A percentile compares a stretch with the other conserved stretches of the same genome.
Evolutionary conservation across 2,797 vertebrate species (phyloP).

Genomic region (Malacoctenus gilli): DNA sequence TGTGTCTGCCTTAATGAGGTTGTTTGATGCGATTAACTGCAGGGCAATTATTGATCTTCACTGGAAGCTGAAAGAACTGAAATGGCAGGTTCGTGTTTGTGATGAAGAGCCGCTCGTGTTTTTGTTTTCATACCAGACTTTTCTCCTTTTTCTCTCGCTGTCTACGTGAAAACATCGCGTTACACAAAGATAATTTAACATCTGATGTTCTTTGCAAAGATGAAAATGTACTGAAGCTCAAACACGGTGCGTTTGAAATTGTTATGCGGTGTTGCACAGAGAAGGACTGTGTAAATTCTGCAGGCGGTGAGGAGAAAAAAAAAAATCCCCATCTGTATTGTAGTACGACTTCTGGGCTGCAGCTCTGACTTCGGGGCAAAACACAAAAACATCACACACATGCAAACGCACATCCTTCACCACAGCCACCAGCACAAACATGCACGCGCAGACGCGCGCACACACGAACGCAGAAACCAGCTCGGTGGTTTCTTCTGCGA

Average conservation of each 20-base stretch:
- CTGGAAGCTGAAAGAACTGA: constrained; percentile 32
- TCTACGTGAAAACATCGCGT: not conserved
- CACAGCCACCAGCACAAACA: constrained; percentile 21
- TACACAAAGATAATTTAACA: not conserved
- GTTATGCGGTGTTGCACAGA: not conserved
- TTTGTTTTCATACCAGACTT: constrained; percentile 15
- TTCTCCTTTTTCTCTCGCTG: not conserved
- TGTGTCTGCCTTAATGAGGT: constrained; percentile 57
- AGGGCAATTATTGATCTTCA: constrained; percentile 70
- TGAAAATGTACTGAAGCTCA: too few relatives aligned
- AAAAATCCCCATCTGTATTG: constrained; percentile 22
- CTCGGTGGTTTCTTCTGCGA: not conserved
- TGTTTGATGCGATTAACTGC: constrained; percentile 74
- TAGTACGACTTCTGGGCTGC: constrained; percentile 11
- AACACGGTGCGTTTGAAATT: constrained; percentile 1
- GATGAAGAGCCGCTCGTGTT: constrained; percentile 13
- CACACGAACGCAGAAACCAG: constrained; percentile 10
- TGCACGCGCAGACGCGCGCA: constrained; percentile 15
- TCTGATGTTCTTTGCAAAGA: too few relatives aligned
- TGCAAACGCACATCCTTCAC: not conserved
- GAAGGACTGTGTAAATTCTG: constrained; percentile 14
- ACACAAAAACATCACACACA: constrained; percentile 20
- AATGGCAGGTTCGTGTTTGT: constrained; percentile 3
- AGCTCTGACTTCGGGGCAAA: constrained; percentile 27
- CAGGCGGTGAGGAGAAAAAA: constrained; percentile 26